Conservation (phyloP, 2,113 vertebrate genomes). For the Peromyscus californicus region DNA sequence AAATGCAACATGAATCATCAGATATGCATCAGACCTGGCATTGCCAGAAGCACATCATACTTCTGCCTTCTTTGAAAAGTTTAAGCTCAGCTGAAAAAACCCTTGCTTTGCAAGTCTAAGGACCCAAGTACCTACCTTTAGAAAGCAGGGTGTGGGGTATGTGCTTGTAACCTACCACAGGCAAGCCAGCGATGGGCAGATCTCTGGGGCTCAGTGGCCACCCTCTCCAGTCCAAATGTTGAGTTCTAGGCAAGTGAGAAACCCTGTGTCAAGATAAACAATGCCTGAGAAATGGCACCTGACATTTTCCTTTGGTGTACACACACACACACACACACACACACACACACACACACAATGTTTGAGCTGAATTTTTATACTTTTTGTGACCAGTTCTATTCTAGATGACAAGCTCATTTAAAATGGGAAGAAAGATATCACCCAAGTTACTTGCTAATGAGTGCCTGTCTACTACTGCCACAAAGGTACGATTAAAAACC, state of each 20-base stretch:
- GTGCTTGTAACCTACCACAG: not conserved
- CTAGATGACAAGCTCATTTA: not conserved
- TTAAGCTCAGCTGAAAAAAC: not conserved
- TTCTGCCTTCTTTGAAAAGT: not conserved
- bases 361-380: constrained; percentile 4
- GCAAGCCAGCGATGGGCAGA: no score
- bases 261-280: not conserved
- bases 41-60: not conserved
- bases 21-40: not conserved
- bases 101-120: not conserved
- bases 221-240: no score
- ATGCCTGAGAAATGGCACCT: not conserved
- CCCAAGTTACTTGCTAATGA: not conserved
- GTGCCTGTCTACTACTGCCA: not conserved
- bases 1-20: not conserved
- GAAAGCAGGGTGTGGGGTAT: not conserved
- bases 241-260: not conserved
- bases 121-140: not conserved
- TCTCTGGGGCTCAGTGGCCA: not conserved
- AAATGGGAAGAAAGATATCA: not conserved
- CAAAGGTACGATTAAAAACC: not conserved
- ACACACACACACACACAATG: not conserved
- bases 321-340: not conserved
- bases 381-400: not conserved
- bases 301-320: not conserved